These are phyloP conservation scores for Arrhopalites spinosus DNA, from an alignment of 2,888 invertebrate species.

Conservation along the genomic window DNA sequence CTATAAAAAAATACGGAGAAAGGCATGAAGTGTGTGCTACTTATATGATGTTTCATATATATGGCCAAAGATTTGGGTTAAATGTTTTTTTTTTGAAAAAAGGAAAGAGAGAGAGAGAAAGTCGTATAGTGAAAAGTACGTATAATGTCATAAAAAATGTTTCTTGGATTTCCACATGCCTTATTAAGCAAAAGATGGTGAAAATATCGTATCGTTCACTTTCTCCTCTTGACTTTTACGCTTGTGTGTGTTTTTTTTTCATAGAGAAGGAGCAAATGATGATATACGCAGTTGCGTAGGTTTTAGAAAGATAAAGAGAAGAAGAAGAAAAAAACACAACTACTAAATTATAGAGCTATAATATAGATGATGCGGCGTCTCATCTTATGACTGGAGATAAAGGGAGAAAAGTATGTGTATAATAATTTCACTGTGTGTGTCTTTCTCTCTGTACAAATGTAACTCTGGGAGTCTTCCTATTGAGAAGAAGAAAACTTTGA, in stretches of 20 bases:
- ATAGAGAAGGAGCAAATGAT: background rate
- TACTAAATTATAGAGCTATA: too few species aligned
- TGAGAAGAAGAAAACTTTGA: too few species aligned
- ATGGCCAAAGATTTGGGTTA: background rate
- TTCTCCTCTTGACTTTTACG: too few species aligned
- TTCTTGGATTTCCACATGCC: conserved; percentile 17
- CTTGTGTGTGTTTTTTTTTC: too few species aligned
- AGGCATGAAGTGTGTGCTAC: background rate
- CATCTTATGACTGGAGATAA: too few species aligned
- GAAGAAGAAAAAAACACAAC: too few species aligned
- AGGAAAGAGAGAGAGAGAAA: background rate
- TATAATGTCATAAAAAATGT: conserved; percentile 19
- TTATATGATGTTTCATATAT: background rate
- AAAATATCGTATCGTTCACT: background rate
- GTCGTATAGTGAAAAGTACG: background rate
- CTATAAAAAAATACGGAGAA: too few species aligned
- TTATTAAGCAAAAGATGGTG: conserved; percentile 16
- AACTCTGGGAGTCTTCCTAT: too few species aligned
- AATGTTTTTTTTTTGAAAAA: background rate
- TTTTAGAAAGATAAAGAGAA: too few species aligned
- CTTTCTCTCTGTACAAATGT: background rate
- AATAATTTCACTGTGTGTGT: background rate
- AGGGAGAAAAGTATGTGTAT: too few species aligned
- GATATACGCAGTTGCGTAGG: conserved; percentile 17
- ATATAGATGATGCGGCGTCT: too few species aligned